These are phyloP conservation scores for Clusia tigrina DNA, from an alignment of 2,888 invertebrate genomes.

Conservation along the genomic window DNA sequence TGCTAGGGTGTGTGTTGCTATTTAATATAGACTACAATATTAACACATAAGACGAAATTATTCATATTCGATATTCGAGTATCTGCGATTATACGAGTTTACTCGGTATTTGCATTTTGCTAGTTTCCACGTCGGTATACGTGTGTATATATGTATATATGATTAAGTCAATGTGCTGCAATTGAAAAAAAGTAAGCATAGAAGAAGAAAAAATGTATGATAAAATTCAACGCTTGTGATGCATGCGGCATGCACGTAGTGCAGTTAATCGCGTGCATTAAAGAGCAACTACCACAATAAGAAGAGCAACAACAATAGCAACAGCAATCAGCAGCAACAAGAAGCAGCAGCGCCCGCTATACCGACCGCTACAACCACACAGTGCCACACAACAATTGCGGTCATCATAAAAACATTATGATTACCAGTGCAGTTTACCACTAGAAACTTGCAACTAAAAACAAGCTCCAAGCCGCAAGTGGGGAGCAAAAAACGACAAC, in stretches of 20 bases:
- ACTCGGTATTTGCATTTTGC: neutral
- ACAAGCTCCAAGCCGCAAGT: neutral
- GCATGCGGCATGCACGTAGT: slow-evolving; percentile 7
- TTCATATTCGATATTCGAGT: neutral
- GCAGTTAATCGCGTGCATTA: slow-evolving; percentile 13
- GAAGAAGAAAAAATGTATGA: neutral
- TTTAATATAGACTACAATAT: too few relatives aligned
- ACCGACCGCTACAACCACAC: neutral
- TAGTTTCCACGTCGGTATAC: neutral
- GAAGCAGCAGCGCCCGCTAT: neutral
- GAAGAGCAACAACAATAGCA: neutral
- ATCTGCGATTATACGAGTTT: neutral
- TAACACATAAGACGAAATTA: too few relatives aligned
- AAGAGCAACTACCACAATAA: neutral
- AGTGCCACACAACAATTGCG: slow-evolving; percentile 20
- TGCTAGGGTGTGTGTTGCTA: too few relatives aligned
- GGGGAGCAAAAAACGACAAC: neutral
- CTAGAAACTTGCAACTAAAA: neutral
- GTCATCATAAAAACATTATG: slow-evolving; percentile 57
- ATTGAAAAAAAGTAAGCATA: neutral
- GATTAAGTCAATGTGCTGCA: neutral
- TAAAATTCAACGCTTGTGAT: neutral
- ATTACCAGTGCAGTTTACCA: slow-evolving; percentile 36
- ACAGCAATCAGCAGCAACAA: slow-evolving; percentile 12
- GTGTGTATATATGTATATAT: neutral